Percentiles rank a stretch among this genome's conserved stretches.
These are phyloP conservation scores for Drosophila nigrodunni DNA, from an alignment of 1,140 invertebrate genomes.

Conservation along the genomic window DNA sequence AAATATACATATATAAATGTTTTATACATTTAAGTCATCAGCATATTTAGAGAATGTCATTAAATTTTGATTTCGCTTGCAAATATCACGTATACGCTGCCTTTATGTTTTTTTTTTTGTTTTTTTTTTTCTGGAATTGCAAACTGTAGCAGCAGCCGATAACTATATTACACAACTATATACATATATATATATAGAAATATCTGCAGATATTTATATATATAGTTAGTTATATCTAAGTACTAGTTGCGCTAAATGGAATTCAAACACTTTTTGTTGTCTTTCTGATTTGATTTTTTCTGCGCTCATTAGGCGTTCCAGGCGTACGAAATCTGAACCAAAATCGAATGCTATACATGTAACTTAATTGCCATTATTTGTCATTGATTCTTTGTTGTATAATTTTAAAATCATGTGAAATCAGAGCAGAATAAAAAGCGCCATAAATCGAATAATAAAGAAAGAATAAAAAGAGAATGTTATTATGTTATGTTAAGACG, in stretches of 20 bases:
- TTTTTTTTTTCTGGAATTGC: background rate
- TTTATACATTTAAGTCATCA: constrained; percentile 9
- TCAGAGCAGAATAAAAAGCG: background rate
- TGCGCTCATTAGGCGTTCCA: constrained; percentile 19
- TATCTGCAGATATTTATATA: constrained; percentile 7
- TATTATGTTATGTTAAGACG: constrained; percentile 13
- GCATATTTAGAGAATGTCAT: constrained; percentile 30
- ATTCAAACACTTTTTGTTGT: constrained; percentile 8
- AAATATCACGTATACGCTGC: constrained; percentile 19
- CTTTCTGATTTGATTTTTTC: constrained; percentile 8
- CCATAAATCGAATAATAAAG: constrained; percentile 13
- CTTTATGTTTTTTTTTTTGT: constrained; percentile 37
- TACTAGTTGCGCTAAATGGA: constrained; percentile 34
- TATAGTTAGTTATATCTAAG: constrained; percentile 7
- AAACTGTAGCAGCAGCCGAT: constrained; percentile 31
- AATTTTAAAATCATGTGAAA: constrained; percentile 22
- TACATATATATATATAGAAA: constrained; percentile 9
- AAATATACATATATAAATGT: constrained; percentile 24
- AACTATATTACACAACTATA: constrained; percentile 29
- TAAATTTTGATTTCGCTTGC: constrained; percentile 45
- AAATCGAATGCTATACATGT: constrained; percentile 28
- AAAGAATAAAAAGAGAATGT: background rate
- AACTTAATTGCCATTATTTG: constrained; percentile 47
- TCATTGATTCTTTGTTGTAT: constrained; percentile 38
- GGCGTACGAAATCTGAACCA: constrained; percentile 8